phyloP scores from a whole-genome alignment of 2,888 invertebrate species.

The Cheilosia vulpina region DNA sequence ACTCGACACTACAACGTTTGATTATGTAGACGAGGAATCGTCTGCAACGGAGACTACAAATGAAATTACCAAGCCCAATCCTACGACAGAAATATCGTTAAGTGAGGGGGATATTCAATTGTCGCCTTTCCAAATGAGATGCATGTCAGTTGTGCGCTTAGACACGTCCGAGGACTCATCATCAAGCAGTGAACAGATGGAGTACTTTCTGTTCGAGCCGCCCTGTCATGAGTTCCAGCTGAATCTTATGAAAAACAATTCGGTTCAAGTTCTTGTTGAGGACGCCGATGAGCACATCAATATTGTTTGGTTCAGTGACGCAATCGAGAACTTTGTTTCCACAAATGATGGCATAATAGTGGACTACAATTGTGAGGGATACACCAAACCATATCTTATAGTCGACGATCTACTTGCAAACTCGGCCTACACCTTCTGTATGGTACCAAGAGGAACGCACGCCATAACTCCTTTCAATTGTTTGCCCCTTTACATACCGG shows the following conservation, averaged over 20 bases:
- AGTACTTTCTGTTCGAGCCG: slow-evolving; percentile 77
- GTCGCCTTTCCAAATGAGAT: slow-evolving; percentile 47
- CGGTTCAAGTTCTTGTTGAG: slow-evolving; percentile 76
- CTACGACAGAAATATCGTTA: neutral
- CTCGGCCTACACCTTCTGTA: slow-evolving; percentile 80
- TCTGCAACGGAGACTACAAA: neutral
- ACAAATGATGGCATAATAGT: slow-evolving; percentile 51
- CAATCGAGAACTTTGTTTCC: slow-evolving; percentile 46
- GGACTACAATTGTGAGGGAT: slow-evolving; percentile 79
- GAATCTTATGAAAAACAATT: slow-evolving; percentile 75
- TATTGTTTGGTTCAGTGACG: slow-evolving; percentile 81
- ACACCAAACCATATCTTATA: slow-evolving; percentile 76
- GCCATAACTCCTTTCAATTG: slow-evolving; percentile 80
- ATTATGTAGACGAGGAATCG: neutral
- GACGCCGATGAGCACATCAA: slow-evolving; percentile 73
- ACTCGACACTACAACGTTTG: neutral
- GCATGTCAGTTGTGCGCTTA: slow-evolving; percentile 18
- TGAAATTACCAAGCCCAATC: neutral
- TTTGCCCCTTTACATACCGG: slow-evolving; percentile 79
- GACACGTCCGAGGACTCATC: neutral
- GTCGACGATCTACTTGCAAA: slow-evolving; percentile 77
- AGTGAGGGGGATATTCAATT: neutral
- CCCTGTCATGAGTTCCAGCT: slow-evolving; percentile 78
- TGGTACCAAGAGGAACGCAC: slow-evolving; percentile 74
- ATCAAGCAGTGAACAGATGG: slow-evolving; percentile 18